phyloP scores from a whole-genome alignment of 2,113 vertebrate genomes.

The Oryzias melastigma region DNA sequence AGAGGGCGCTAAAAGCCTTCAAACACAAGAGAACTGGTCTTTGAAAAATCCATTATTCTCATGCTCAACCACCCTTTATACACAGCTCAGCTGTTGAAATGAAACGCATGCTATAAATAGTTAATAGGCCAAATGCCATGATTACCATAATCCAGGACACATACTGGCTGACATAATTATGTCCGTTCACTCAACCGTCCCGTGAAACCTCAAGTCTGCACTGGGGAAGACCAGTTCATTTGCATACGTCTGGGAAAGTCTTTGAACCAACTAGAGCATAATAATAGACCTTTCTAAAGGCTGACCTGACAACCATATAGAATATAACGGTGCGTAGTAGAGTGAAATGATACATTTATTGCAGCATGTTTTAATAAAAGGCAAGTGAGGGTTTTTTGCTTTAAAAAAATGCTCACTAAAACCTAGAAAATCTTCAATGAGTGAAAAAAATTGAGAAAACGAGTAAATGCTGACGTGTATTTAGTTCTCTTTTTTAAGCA shows the following conservation, averaged over 20 bases:
- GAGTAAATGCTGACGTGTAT: no score
- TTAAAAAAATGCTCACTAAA: no score
- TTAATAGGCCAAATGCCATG: constrained; percentile 28
- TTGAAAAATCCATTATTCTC: background rate
- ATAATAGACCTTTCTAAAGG: constrained; percentile 17
- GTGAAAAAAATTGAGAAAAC: no score
- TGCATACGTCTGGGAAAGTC: constrained; percentile 33
- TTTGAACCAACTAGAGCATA: constrained; percentile 54
- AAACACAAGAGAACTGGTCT: background rate
- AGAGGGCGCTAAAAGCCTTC: constrained; percentile 44
- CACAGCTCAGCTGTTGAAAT: constrained; percentile 19
- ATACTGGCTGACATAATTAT: constrained; percentile 34
- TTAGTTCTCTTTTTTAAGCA: no score
- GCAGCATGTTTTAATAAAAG: no score
- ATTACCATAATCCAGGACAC: constrained; percentile 47
- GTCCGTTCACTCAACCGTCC: constrained; percentile 42
- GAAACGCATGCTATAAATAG: constrained; percentile 54
- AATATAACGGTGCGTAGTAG: no score
- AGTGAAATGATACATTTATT: no score
- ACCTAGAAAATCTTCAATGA: no score
- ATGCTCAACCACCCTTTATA: background rate
- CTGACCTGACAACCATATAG: constrained; percentile 7
- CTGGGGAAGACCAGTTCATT: constrained; percentile 42
- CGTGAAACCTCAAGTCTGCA: constrained; percentile 19
- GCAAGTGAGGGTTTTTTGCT: no score